Evolutionary conservation across 2,888 invertebrate genomes (phyloP).

Genomic region (Euproctis similis): DNA sequence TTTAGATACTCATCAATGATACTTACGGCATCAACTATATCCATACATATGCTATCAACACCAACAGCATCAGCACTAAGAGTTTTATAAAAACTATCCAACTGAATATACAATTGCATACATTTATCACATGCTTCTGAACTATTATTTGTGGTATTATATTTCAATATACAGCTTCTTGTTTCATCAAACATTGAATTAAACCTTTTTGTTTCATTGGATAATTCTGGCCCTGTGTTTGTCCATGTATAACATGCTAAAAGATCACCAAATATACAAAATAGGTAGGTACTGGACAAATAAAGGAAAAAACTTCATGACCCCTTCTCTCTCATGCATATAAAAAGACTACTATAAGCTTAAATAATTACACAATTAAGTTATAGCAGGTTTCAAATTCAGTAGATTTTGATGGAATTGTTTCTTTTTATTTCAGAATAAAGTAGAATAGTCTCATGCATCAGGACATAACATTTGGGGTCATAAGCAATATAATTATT

Average conservation of each 20-base stretch:
- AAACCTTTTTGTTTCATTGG: slow-evolving; percentile 69
- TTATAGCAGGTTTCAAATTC: no score
- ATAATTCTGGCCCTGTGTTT: slow-evolving; percentile 52
- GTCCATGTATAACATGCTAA: slow-evolving; percentile 75
- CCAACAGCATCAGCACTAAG: slow-evolving; percentile 74
- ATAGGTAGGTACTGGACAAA: no score
- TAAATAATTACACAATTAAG: no score
- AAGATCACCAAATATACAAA: no score
- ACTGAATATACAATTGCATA: slow-evolving; percentile 63
- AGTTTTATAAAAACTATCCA: slow-evolving; percentile 76
- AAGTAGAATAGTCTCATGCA: no score
- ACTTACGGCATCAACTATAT: slow-evolving; percentile 80
- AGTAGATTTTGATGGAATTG: no score
- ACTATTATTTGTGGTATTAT: slow-evolving; percentile 37
- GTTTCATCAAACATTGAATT: slow-evolving; percentile 59
- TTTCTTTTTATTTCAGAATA: no score
- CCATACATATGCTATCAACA: slow-evolving; percentile 79
- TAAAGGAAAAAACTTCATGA: no score
- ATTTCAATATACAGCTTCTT: slow-evolving; percentile 51
- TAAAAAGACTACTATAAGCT: no score
- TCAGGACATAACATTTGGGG: slow-evolving; percentile 3
- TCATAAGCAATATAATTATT: no score
- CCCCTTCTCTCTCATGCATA: no score
- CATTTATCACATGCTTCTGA: slow-evolving; percentile 71
- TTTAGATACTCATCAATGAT: no score